Percentiles rank a stretch among this genome's conserved stretches.
Evolutionary conservation across 2,888 invertebrate species (phyloP).

Genomic region (Tiliacea citrago): DNA sequence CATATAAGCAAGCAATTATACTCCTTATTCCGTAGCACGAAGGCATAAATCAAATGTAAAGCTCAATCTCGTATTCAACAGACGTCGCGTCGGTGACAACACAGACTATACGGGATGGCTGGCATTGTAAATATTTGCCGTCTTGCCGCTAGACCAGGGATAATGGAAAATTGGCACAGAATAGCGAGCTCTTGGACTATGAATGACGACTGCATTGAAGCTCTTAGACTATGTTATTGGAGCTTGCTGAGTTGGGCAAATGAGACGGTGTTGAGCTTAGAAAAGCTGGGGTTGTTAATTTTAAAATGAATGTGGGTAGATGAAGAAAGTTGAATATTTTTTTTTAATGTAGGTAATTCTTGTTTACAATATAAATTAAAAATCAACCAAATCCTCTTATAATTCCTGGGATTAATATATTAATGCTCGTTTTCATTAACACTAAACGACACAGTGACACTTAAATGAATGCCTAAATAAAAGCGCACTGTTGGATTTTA

Average conservation of each 20-base stretch:
- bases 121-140: conserved; percentile 69
- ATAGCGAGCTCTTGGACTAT: conserved; percentile 77
- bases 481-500: not conserved
- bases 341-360: not conserved
- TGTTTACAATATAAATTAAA: not conserved
- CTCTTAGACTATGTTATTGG: conserved; percentile 55
- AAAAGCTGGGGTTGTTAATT: not conserved
- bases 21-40: conserved; percentile 62
- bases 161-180: conserved; percentile 84
- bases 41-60: conserved; percentile 60
- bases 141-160: conserved; percentile 76
- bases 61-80: conserved; percentile 74
- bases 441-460: not conserved
- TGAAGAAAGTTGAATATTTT: not conserved
- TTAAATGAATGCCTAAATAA: not conserved
- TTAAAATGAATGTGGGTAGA: not conserved
- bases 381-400: not conserved
- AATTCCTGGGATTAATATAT: not conserved
- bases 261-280: conserved; percentile 19
- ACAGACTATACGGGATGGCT: conserved; percentile 76
- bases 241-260: conserved; percentile 26
- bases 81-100: conserved; percentile 67
- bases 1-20: conserved; percentile 60
- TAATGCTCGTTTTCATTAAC: not conserved
- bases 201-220: conserved; percentile 74